A percentile compares a stretch with the other conserved stretches of the same genome.
Evolutionary conservation across 2,797 vertebrate genomes (phyloP).

Genomic region (Pterois miles): DNA sequence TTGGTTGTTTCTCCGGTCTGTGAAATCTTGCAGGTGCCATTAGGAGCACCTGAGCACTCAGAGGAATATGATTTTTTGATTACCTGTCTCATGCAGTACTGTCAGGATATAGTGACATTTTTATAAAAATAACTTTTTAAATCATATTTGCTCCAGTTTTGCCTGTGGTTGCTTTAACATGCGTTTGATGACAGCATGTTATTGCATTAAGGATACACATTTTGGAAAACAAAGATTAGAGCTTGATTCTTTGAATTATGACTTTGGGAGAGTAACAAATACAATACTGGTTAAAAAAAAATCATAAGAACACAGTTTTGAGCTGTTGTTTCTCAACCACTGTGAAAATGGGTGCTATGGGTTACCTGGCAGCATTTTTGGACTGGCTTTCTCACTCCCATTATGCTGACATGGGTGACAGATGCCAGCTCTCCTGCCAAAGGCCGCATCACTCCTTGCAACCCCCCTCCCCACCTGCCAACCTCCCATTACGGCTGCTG

Average conservation of each 20-base stretch:
- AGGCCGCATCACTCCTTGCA: conserved; percentile 73
- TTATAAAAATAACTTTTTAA: no score
- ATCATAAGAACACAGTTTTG: conserved; percentile 25
- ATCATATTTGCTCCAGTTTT: no score
- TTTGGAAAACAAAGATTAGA: background rate
- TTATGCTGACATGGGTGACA: conserved; percentile 77
- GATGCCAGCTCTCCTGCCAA: conserved; percentile 81
- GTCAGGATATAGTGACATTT: no score
- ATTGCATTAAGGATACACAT: background rate
- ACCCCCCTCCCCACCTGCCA: conserved; percentile 44
- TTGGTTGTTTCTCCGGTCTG: no score
- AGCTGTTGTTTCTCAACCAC: conserved; percentile 27
- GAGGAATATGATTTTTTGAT: no score
- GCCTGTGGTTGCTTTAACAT: background rate
- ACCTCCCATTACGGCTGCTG: conserved; percentile 68
- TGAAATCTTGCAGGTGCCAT: no score
- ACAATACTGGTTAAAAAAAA: conserved; percentile 18
- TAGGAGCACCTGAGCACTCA: no score
- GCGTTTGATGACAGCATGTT: background rate
- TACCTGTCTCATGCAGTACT: no score
- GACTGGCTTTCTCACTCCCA: conserved; percentile 63
- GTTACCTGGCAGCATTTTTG: conserved; percentile 67
- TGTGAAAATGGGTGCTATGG: conserved; percentile 46
- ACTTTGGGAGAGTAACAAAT: conserved; percentile 1
- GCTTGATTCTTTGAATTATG: background rate